Conservation (phyloP, 2,113 vertebrate genomes). For the Athene noctua region DNA sequence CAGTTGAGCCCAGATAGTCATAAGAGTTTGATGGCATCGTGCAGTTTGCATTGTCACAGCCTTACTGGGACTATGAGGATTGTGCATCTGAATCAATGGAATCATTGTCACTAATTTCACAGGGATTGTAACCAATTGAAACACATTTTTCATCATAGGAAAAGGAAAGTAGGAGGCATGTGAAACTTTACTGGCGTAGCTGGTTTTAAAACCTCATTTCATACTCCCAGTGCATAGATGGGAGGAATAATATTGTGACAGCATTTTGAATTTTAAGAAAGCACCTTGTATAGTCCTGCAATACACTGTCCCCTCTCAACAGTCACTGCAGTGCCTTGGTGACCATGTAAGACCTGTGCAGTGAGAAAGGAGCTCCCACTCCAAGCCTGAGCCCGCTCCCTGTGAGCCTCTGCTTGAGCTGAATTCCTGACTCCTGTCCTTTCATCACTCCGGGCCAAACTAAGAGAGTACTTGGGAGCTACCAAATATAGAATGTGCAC, state of each 20-base stretch:
- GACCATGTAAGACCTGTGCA: not conserved
- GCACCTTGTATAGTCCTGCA: not conserved
- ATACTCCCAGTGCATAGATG: not conserved
- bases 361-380: not conserved
- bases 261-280: not conserved
- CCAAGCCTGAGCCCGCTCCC: not conserved
- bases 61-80: not conserved
- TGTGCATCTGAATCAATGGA: not conserved
- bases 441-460: conserved; percentile 39
- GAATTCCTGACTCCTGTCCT: conserved; percentile 43
- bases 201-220: not conserved
- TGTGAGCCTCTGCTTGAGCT: not conserved
- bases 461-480: conserved; percentile 15
- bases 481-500: conserved; percentile 33
- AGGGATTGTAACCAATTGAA: not conserved
- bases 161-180: not conserved
- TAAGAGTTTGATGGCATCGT: not conserved
- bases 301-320: not conserved
- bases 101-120: not conserved
- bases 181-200: not conserved
- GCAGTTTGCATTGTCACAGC: not conserved
- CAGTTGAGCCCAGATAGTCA: not conserved
- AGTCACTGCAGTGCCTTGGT: not conserved
- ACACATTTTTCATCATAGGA: not conserved
- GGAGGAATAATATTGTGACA: not conserved